Evolutionary conservation across 2,888 invertebrate genomes (phyloP).

Genomic region (Perizoma affinitatum): DNA sequence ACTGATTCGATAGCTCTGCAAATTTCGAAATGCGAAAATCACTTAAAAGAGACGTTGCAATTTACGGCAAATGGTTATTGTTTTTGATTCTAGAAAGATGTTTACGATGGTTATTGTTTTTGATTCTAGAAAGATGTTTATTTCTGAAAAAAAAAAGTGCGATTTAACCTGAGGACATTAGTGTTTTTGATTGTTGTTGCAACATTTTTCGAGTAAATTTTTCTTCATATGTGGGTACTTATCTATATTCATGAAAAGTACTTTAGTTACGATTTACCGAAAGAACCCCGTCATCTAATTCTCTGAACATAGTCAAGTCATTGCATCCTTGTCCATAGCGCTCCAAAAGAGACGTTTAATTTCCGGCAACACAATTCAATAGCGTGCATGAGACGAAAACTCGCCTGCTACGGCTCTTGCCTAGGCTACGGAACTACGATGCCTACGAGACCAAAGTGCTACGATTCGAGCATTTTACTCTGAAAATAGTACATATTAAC

Average conservation of each 20-base stretch:
- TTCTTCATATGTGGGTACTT: too few species aligned
- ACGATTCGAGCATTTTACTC: background rate
- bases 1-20: conserved; percentile 29
- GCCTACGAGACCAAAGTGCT: conserved; percentile 6
- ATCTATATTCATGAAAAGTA: too few species aligned
- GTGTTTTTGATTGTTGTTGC: too few species aligned
- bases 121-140: conserved; percentile 1
- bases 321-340: conserved; percentile 9
- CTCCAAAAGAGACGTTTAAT: conserved; percentile 22
- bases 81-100: conserved; percentile 4
- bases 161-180: background rate
- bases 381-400: conserved; percentile 24
- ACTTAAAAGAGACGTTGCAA: conserved; percentile 18
- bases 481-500: too few species aligned
- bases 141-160: conserved; percentile 6
- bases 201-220: too few species aligned
- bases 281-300: conserved; percentile 2
- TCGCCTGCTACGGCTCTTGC: conserved; percentile 7
- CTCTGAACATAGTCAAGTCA: conserved; percentile 13
- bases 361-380: conserved; percentile 29
- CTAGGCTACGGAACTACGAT: conserved; percentile 15
- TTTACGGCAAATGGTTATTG: conserved; percentile 21
- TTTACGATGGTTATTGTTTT: too few species aligned
- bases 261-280: too few species aligned
- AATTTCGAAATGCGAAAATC: conserved; percentile 30